Percentiles rank a stretch among this genome's conserved stretches.
Conservation (phyloP, 2,888 invertebrate species). For the Drosophila neutralis region DNA sequence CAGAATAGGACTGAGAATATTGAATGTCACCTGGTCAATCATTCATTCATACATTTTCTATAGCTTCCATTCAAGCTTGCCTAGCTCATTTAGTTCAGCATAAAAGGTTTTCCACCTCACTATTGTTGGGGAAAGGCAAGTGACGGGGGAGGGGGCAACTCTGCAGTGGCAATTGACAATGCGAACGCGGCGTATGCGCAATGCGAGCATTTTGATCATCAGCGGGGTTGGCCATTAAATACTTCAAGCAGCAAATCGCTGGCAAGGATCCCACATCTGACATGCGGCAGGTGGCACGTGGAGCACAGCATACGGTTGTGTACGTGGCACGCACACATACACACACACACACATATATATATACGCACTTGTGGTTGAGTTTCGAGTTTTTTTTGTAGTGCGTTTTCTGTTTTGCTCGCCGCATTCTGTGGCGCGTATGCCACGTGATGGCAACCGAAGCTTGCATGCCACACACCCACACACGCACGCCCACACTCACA, state of each 20-base stretch:
- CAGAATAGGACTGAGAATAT: slow-evolving; percentile 2
- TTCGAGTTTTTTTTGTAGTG: slow-evolving; percentile 6
- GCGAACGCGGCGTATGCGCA: slow-evolving; percentile 47
- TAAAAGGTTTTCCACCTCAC: neutral
- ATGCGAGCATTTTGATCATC: slow-evolving; percentile 37
- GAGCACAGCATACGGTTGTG: slow-evolving; percentile 6
- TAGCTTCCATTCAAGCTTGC: slow-evolving; percentile 1
- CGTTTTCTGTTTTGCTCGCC: slow-evolving; percentile 68
- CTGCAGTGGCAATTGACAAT: neutral
- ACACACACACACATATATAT: neutral
- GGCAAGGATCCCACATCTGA: slow-evolving; percentile 5
- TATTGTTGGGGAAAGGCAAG: neutral
- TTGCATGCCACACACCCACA: slow-evolving; percentile 51
- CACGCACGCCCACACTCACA: neutral
- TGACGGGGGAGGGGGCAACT: neutral
- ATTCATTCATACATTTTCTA: neutral
- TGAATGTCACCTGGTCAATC: slow-evolving; percentile 10
- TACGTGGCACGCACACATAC: neutral
- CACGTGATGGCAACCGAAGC: slow-evolving; percentile 61
- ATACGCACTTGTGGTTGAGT: slow-evolving; percentile 18
- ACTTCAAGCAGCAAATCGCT: neutral
- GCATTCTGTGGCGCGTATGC: slow-evolving; percentile 45
- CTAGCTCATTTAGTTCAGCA: neutral
- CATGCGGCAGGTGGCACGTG: slow-evolving; percentile 10
- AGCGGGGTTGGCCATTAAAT: slow-evolving; percentile 5